A percentile compares a stretch with the other conserved stretches of the same genome.
Evolutionary conservation across 92 coral and sea anemone genomes (phyloP).

Genomic region (Palythoa caribaeorum): DNA sequence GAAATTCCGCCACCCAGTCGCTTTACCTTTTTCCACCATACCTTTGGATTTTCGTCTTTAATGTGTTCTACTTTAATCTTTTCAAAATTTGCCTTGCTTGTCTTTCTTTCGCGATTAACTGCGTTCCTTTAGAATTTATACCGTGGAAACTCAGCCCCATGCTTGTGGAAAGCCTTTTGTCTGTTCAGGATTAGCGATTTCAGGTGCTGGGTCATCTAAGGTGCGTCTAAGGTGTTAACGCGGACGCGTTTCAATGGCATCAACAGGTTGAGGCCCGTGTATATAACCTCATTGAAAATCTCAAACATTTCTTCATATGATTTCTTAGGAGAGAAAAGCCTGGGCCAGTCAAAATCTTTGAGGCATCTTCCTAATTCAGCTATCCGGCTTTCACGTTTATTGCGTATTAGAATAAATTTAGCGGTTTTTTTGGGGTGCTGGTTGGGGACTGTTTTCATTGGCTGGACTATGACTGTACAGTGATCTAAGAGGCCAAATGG

Average conservation of each 20-base stretch:
- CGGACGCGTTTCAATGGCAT: constrained; percentile 12
- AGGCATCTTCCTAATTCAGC: neutral
- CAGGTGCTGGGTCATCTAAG: constrained; percentile 60
- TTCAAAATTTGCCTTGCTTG: neutral
- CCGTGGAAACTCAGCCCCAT: constrained; percentile 51
- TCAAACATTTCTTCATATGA: constrained; percentile 39
- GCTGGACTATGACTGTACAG: too few species aligned
- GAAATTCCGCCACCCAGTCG: neutral
- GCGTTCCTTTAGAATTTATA: constrained; percentile 58
- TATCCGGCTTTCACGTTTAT: neutral
- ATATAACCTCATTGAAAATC: neutral
- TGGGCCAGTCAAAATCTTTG: constrained; percentile 15
- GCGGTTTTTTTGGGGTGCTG: neutral
- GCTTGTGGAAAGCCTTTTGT: constrained; percentile 61
- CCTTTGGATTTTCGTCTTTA: neutral
- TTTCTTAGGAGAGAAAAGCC: constrained; percentile 39
- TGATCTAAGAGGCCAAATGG: too few species aligned
- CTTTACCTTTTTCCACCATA: neutral
- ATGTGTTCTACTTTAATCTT: neutral
- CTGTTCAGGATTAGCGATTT: constrained; percentile 60
- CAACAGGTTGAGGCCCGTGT: constrained; percentile 6
- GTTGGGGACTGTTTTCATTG: neutral
- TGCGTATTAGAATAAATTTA: neutral
- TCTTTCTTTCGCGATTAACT: constrained; percentile 56
- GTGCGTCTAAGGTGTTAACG: constrained; percentile 40